phyloP scores from a whole-genome alignment of 2,888 invertebrate genomes.

The Cryptus viduatorius region DNA sequence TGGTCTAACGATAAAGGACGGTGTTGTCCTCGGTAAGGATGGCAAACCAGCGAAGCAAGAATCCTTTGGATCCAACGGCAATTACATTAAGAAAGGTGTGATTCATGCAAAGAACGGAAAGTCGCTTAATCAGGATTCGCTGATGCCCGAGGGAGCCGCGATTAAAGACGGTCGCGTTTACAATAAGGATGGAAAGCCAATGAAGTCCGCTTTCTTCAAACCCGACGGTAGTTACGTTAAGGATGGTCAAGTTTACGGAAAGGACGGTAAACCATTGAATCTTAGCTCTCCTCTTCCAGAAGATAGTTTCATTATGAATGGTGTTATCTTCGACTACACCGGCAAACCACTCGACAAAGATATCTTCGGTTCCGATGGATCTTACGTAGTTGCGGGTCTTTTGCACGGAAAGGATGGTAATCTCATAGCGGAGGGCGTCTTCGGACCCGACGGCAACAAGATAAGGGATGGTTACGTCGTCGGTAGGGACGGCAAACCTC shows the following conservation, averaged over 20 bases:
- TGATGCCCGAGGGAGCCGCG: slow-evolving; percentile 80
- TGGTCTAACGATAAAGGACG: slow-evolving; percentile 78
- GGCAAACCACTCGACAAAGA: slow-evolving; percentile 78
- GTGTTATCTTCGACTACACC: slow-evolving; percentile 79
- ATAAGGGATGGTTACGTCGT: slow-evolving; percentile 81
- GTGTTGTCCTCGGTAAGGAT: slow-evolving; percentile 78
- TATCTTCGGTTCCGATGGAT: slow-evolving; percentile 81
- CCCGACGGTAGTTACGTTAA: slow-evolving; percentile 82
- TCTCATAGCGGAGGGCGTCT: slow-evolving; percentile 78
- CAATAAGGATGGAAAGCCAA: slow-evolving; percentile 79
- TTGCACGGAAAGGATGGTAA: slow-evolving; percentile 79
- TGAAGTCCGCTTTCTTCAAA: slow-evolving; percentile 80
- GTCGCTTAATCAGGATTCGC: slow-evolving; percentile 80
- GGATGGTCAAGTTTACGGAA: slow-evolving; percentile 81
- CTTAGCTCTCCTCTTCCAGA: slow-evolving; percentile 78
- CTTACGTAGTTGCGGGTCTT: slow-evolving; percentile 80
- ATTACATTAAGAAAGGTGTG: slow-evolving; percentile 78
- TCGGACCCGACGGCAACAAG: slow-evolving; percentile 82
- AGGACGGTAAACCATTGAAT: slow-evolving; percentile 79
- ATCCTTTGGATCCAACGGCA: slow-evolving; percentile 80
- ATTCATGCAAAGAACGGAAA: slow-evolving; percentile 80
- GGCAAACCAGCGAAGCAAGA: slow-evolving; percentile 81
- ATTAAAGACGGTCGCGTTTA: slow-evolving; percentile 81
- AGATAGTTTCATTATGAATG: slow-evolving; percentile 80
- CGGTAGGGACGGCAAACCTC: slow-evolving; percentile 79